Percentiles rank a stretch among this genome's conserved stretches.
These are phyloP conservation scores for Cassiopea xamachana DNA, from an alignment of 30 jellyfish, hydroid and myxozoan species.

Conservation along the genomic window DNA sequence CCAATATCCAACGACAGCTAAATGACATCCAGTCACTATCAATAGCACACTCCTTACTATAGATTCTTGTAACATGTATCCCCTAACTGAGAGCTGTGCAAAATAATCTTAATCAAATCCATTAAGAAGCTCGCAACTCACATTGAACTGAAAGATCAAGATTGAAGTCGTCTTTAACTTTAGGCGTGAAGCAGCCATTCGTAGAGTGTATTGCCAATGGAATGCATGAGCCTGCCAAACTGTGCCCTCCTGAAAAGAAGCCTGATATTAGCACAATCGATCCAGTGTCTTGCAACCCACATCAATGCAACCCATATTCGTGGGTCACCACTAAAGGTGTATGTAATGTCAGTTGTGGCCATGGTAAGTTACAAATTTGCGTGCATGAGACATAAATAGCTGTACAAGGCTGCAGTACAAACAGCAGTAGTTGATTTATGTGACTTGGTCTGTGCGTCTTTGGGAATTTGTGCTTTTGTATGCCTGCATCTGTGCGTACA, in stretches of 20 bases:
- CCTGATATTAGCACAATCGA: slow-evolving; percentile 50
- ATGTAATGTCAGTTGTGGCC: slow-evolving; percentile 85
- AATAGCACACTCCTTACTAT: too few species aligned
- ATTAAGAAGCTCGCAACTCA: too few species aligned
- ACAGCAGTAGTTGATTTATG: too few species aligned
- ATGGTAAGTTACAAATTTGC: slow-evolving; percentile 28
- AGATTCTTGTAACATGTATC: too few species aligned
- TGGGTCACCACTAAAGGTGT: slow-evolving; percentile 64
- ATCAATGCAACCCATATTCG: slow-evolving; percentile 59
- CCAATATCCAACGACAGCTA: too few species aligned
- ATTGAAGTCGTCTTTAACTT: not conserved
- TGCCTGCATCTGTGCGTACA: too few species aligned
- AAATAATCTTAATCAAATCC: too few species aligned
- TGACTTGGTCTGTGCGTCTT: too few species aligned
- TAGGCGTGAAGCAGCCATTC: slow-evolving; percentile 37
- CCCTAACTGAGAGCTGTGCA: too few species aligned
- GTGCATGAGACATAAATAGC: not conserved
- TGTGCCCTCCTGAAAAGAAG: slow-evolving; percentile 70
- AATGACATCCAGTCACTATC: too few species aligned
- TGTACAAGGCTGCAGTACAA: not conserved
- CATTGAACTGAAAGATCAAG: not conserved
- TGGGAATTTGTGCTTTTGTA: too few species aligned
- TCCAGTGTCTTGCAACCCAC: slow-evolving; percentile 61
- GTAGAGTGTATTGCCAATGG: slow-evolving; percentile 34
- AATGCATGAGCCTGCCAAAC: slow-evolving; percentile 19